Evolutionary conservation across 1,140 invertebrate species (phyloP), one percentile per base, ranked within the genome.

Genomic region (Agrilus planipennis): DNA sequence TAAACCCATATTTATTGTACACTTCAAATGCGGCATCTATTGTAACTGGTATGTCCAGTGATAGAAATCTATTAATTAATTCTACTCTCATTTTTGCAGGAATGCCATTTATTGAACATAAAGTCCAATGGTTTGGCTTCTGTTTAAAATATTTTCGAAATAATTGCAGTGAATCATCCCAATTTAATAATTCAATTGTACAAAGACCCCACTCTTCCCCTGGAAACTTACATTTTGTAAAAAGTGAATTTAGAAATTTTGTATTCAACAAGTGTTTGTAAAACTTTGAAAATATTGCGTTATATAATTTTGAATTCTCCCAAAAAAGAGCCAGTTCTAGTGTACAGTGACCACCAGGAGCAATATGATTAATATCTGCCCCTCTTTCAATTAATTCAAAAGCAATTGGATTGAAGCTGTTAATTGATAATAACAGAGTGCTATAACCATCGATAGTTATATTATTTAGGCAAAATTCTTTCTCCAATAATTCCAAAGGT

Each of bases 371-470:
- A 32, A 39, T 11, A 18, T 39, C 27, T 15, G 7, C 37, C 18
- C 37, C 37, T 18, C 18, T 23, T 20, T 29, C 16, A 2, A 30
- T 23, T 4, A 39, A 17, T 15, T 36, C 19, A 19, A 36, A 21
- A 9, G 34, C 34, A 36, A 36, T 2, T n/a, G 34, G 34, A 12
- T 9, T 21, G 12, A 2, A 11, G 17, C 12, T 19, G 14, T 21
- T 32, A n/a, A 28, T 9, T 6, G 29, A 17, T 5, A 31, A 11
- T 15, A 31, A 30, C 6, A 40, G 15, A 20, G 28, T 14, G 0
- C n/a, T 40, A 21, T 17, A 40, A 32, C 39, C 39, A 18, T 40
- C 18, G 12, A 3, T 20, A 12, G 19, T 15, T 22, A 15, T 40
- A 10, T n/a, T 11, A 11, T 27, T 29, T 22, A 40, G 32, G 18